Evolutionary conservation across 2,797 vertebrate species (phyloP), one percentile per base, ranked within the genome.

Genomic region (Lemur catta): DNA sequence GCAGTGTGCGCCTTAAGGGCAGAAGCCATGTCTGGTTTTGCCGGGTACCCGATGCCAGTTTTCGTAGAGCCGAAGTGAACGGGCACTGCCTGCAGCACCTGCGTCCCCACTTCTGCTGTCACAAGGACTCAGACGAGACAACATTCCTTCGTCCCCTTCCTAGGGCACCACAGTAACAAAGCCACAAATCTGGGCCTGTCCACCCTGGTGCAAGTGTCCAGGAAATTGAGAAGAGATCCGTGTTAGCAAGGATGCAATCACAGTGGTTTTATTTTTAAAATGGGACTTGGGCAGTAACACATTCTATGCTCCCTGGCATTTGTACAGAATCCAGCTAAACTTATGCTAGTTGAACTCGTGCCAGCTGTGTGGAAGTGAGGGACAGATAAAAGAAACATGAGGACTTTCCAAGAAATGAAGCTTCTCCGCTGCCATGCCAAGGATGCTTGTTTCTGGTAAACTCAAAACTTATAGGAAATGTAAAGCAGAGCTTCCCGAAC

Each of bases 291-390:
- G 24, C 74, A 85, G n/a, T 61, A 38, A 91, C 55, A 24, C 80
- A 24, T 48, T 43, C 20, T 43, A 0, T 72, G 41, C 26, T 84
- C 30, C 22, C 41, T 20, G 11, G 22, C 63, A 22, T 33, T 55
- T 30, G 11, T 74, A 59, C 30, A 82, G 41, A 91, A 94, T 91
- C 65, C 4, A 6, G 7, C 63, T 59, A 67, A 91, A 35, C 57
- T 82, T 79, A 17, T 1, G 2, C 50, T 10, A 38, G 43, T 50
- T 76, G 91, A 78, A 89, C 35, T n/a, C 69, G 22, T 38, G 41
- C 85, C 57, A 75, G 28, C 86, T 84, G 30, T 82, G 30, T n/a
- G 41, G 38, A 92, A 95, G 69, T 50, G 33, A 93, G 33, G 79
- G 80, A 12, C 84, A 81, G 41, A 46, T 38, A 43, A 2, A 55